Conservation (phyloP, 92 coral and sea anemone genomes). For the Montipora capitata region DNA sequence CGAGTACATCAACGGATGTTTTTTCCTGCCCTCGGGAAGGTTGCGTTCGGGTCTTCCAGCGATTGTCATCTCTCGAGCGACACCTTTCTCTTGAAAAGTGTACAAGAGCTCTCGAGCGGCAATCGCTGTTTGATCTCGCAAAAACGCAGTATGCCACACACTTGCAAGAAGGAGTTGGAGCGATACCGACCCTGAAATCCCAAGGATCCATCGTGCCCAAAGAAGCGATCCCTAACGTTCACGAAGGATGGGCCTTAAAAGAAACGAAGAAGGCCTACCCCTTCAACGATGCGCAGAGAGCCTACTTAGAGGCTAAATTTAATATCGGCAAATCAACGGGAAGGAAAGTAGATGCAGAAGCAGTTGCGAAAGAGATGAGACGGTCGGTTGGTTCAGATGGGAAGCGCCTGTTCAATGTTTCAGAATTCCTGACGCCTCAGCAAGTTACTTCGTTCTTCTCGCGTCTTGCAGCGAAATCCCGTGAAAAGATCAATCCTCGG, state of each 20-base stretch:
- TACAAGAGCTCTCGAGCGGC: background rate
- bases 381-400: too few species aligned
- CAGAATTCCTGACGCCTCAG: conserved; percentile 47
- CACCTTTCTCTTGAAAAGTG: too few species aligned
- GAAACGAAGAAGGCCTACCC: too few species aligned
- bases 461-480: conserved; percentile 10
- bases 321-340: too few species aligned
- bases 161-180: background rate
- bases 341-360: too few species aligned
- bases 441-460: conserved; percentile 34
- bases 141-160: background rate
- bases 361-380: too few species aligned
- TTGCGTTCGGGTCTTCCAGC: too few species aligned
- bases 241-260: background rate
- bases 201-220: background rate
- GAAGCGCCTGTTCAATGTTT: conserved; percentile 18
- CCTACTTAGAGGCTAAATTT: too few species aligned
- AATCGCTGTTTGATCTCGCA: background rate
- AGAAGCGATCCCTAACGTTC: background rate
- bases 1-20: too few species aligned
- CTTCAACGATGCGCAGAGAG: too few species aligned
- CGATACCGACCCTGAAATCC: background rate
- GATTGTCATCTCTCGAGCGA: too few species aligned
- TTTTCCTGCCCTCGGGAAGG: too few species aligned
- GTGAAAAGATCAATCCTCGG: background rate